phyloP scores from a whole-genome alignment of 1,140 invertebrate genomes.

The Drosophila nigrodunni region DNA sequence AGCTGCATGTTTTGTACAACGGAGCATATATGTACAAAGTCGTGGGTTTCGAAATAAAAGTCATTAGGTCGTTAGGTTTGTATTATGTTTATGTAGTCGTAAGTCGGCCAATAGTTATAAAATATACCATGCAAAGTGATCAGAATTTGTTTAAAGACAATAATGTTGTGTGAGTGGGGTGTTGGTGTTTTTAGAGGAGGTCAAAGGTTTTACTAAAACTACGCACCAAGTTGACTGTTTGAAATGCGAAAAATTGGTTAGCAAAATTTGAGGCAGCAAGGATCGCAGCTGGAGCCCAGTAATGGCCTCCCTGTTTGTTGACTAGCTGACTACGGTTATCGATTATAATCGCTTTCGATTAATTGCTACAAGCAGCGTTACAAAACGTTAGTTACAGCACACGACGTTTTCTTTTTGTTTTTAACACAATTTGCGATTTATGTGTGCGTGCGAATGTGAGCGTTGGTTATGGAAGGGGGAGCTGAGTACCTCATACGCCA shows the following conservation, averaged over 20 bases:
- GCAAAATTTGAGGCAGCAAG: slow-evolving; percentile 42
- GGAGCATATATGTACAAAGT: slow-evolving; percentile 46
- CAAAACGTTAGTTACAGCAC: slow-evolving; percentile 48
- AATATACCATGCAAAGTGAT: slow-evolving; percentile 28
- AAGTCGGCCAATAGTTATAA: slow-evolving; percentile 39
- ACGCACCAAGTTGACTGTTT: slow-evolving; percentile 59
- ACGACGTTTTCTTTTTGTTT: slow-evolving; percentile 6
- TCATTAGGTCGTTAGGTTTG: slow-evolving; percentile 49
- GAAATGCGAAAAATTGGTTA: slow-evolving; percentile 53
- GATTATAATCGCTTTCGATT: slow-evolving; percentile 18
- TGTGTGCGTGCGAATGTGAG: slow-evolving; percentile 18
- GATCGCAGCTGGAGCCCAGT: slow-evolving; percentile 9
- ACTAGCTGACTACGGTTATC: slow-evolving; percentile 32
- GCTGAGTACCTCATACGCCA: slow-evolving; percentile 73
- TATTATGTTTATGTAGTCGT: slow-evolving; percentile 42
- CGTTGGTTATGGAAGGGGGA: slow-evolving; percentile 25
- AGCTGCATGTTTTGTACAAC: slow-evolving; percentile 15
- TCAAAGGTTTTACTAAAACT: slow-evolving; percentile 51
- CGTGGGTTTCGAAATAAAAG: slow-evolving; percentile 30
- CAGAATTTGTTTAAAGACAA: slow-evolving; percentile 11
- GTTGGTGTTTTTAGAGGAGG: not conserved
- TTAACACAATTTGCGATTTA: slow-evolving; percentile 29
- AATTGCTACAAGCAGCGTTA: slow-evolving; percentile 41
- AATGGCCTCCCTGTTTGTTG: not conserved
- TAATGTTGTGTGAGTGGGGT: slow-evolving; percentile 11